Conservation (phyloP, 2,888 invertebrate species). For the Sclerodermus sp. region DNA sequence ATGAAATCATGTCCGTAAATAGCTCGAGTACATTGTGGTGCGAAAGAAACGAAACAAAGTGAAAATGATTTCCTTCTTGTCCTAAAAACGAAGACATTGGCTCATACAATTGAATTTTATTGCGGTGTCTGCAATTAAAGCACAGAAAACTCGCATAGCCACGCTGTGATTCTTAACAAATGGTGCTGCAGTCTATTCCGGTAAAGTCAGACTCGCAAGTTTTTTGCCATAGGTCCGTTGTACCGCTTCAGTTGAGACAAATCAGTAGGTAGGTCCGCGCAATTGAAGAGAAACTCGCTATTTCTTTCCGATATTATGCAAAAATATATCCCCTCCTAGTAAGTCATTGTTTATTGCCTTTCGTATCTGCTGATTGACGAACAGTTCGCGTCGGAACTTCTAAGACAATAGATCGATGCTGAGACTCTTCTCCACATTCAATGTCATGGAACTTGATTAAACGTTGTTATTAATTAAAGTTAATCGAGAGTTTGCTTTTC, state of each 20-base stretch:
- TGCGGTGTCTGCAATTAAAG: too few relatives aligned
- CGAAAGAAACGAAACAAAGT: too few relatives aligned
- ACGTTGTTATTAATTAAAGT: too few relatives aligned
- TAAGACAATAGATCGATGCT: background rate
- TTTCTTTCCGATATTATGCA: conserved; percentile 53
- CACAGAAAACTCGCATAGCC: too few relatives aligned
- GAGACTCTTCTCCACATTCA: too few relatives aligned
- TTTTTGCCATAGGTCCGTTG: conserved; percentile 25
- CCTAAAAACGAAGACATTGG: too few relatives aligned
- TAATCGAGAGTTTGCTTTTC: too few relatives aligned
- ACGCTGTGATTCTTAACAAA: too few relatives aligned
- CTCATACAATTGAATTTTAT: too few relatives aligned
- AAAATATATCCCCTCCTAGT: conserved; percentile 40
- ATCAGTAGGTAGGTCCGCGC: conserved; percentile 45
- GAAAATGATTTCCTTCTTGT: too few relatives aligned
- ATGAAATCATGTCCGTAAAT: background rate
- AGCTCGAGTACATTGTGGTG: background rate
- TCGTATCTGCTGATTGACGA: conserved; percentile 19
- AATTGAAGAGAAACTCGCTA: conserved; percentile 50
- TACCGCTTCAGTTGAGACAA: conserved; percentile 54
- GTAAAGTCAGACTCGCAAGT: background rate
- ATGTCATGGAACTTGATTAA: too few relatives aligned
- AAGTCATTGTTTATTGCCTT: conserved; percentile 41
- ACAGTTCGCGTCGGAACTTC: conserved; percentile 32
- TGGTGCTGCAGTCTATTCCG: too few relatives aligned